Conservation (phyloP, 2,888 invertebrate genomes). For the Drosophila prostipennis region DNA sequence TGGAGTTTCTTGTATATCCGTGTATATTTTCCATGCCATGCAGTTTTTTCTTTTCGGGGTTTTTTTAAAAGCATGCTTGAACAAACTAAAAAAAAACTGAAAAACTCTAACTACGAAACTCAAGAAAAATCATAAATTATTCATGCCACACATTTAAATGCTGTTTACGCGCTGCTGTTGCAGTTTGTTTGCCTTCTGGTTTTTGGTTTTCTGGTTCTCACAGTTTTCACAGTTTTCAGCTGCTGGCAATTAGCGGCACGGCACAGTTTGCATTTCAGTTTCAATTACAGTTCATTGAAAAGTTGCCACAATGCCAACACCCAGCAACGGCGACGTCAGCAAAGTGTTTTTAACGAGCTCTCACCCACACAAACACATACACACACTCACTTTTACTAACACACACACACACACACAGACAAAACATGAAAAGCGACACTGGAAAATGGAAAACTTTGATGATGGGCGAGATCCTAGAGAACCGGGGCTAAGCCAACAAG, state of each 20-base stretch:
- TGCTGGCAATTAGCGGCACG: slow-evolving; percentile 71
- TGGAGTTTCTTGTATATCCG: slow-evolving; percentile 28
- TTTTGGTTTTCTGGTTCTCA: slow-evolving; percentile 20
- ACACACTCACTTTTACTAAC: slow-evolving; percentile 5
- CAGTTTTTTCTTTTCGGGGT: slow-evolving; percentile 17
- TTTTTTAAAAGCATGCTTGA: slow-evolving; percentile 45
- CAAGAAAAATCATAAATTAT: slow-evolving; percentile 68
- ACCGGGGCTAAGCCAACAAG: slow-evolving; percentile 69
- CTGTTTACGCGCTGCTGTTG: slow-evolving; percentile 46
- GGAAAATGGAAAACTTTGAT: slow-evolving; percentile 57
- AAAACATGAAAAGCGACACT: slow-evolving; percentile 36
- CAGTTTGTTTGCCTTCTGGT: slow-evolving; percentile 35
- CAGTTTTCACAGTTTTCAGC: slow-evolving; percentile 3
- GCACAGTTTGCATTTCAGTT: slow-evolving; percentile 70
- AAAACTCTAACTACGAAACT: slow-evolving; percentile 30
- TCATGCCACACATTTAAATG: slow-evolving; percentile 72
- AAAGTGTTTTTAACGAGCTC: slow-evolving; percentile 78
- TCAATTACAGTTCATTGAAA: slow-evolving; percentile 78
- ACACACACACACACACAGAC: slow-evolving; percentile 10
- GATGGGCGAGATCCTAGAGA: slow-evolving; percentile 41
- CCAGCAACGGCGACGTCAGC: slow-evolving; percentile 58
- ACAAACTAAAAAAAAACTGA: slow-evolving; percentile 41
- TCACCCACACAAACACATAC: slow-evolving; percentile 20
- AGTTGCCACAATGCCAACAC: slow-evolving; percentile 70
- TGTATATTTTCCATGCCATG: slow-evolving; percentile 36